phyloP scores from a whole-genome alignment of 1,140 invertebrate genomes.

The Heliconius congener region DNA sequence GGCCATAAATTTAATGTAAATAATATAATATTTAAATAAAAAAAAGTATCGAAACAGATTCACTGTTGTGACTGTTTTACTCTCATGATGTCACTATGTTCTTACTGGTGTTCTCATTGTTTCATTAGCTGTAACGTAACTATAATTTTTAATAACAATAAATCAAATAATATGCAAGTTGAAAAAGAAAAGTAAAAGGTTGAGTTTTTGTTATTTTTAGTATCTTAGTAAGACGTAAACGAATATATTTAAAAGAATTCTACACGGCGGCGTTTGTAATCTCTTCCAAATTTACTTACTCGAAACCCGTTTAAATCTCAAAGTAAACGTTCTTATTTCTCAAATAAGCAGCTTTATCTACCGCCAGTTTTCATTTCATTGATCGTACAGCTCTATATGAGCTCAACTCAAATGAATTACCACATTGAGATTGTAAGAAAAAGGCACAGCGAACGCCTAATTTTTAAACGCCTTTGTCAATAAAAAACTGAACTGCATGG shows the following conservation, averaged over 20 bases:
- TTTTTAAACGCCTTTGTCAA: conserved; percentile 36
- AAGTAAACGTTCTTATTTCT: conserved; percentile 34
- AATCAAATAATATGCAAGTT: not conserved
- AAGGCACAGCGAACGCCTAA: conserved; percentile 60
- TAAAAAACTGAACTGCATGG: conserved; percentile 23
- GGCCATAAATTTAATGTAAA: no score
- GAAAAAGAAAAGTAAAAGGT: no score
- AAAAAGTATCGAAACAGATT: not conserved
- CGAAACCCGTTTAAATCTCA: not conserved
- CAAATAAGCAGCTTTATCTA: conserved; percentile 49
- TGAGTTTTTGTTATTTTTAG: no score
- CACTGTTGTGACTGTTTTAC: not conserved
- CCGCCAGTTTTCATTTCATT: conserved; percentile 49
- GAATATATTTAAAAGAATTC: not conserved
- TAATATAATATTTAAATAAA: not conserved
- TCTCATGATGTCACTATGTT: not conserved
- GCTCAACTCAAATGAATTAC: conserved; percentile 59
- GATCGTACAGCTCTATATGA: conserved; percentile 50
- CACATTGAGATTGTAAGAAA: conserved; percentile 54
- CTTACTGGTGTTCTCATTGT: not conserved
- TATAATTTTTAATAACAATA: not conserved
- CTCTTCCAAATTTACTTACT: not conserved
- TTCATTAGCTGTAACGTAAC: not conserved
- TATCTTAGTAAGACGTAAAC: not conserved
- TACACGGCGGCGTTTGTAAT: not conserved